A percentile compares a stretch with the other conserved stretches of the same genome.
These are phyloP conservation scores for Erannis defoliaria DNA, from an alignment of 2,888 invertebrate genomes.

Conservation along the genomic window DNA sequence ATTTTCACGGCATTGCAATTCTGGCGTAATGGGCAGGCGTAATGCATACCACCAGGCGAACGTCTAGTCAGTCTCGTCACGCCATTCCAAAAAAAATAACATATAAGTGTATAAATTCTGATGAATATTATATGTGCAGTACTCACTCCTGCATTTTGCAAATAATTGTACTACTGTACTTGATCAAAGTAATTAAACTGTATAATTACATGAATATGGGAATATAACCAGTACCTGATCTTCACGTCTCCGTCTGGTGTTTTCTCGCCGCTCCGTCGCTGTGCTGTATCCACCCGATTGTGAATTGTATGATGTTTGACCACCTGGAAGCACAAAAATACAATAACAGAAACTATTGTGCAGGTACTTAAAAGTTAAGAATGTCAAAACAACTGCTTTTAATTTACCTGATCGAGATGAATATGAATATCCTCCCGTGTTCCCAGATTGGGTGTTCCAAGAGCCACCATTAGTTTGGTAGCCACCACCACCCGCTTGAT, in stretches of 20 bases:
- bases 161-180: too few species aligned
- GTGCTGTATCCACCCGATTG: conserved; percentile 62
- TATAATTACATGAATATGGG: neutral
- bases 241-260: conserved; percentile 68
- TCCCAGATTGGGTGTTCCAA: conserved; percentile 46
- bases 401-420: conserved; percentile 71
- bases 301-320: conserved; percentile 59
- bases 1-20: too few species aligned
- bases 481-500: conserved; percentile 41
- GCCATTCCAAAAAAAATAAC: too few species aligned
- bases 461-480: conserved; percentile 43
- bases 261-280: conserved; percentile 60
- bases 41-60: too few species aligned
- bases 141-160: too few species aligned
- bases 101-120: too few species aligned
- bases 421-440: conserved; percentile 65
- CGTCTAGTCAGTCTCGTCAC: too few species aligned
- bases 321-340: conserved; percentile 52
- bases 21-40: too few species aligned
- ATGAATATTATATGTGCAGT: too few species aligned
- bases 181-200: too few species aligned
- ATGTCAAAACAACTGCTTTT: neutral
- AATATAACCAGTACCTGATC: conserved; percentile 54
- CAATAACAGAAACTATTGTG: too few species aligned
- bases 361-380: too few species aligned